Evolutionary conservation across 2,888 invertebrate species (phyloP).

Genomic region (Papilio elwesi): DNA sequence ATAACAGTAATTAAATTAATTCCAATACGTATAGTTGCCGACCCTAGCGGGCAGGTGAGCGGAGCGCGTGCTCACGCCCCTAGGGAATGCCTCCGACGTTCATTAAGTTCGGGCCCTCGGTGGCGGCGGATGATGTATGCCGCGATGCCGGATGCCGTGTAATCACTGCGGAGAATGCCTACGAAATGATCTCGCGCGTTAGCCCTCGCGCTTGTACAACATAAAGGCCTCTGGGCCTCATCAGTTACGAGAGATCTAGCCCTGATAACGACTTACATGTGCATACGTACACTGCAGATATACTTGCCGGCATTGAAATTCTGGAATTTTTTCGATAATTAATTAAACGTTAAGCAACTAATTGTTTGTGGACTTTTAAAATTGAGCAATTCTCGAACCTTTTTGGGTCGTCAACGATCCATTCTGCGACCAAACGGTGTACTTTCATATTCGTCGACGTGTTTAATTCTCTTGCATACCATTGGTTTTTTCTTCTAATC

Average conservation of each 20-base stretch:
- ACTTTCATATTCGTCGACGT: no score
- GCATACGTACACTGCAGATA: neutral
- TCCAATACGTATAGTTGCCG: constrained; percentile 4
- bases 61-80: constrained; percentile 56
- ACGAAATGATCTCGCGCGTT: constrained; percentile 42
- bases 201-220: constrained; percentile 20
- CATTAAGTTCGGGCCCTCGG: constrained; percentile 78
- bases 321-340: neutral
- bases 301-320: neutral
- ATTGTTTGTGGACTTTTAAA: no score
- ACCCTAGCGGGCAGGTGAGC: constrained; percentile 37
- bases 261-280: neutral
- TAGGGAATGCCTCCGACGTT: constrained; percentile 76
- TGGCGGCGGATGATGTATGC: constrained; percentile 73
- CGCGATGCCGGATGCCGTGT: constrained; percentile 74
- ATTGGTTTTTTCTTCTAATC: no score
- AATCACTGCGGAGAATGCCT: constrained; percentile 61
- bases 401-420: no score
- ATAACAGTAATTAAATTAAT: neutral
- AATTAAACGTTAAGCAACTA: neutral
- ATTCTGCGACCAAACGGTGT: no score
- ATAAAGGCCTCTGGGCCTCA: constrained; percentile 38
- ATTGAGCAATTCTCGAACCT: no score
- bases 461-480: no score
- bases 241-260: constrained; percentile 42